Percentiles rank a stretch among this genome's conserved stretches.
phyloP scores from a whole-genome alignment of 2,113 vertebrate species.

The Myodes glareolus region DNA sequence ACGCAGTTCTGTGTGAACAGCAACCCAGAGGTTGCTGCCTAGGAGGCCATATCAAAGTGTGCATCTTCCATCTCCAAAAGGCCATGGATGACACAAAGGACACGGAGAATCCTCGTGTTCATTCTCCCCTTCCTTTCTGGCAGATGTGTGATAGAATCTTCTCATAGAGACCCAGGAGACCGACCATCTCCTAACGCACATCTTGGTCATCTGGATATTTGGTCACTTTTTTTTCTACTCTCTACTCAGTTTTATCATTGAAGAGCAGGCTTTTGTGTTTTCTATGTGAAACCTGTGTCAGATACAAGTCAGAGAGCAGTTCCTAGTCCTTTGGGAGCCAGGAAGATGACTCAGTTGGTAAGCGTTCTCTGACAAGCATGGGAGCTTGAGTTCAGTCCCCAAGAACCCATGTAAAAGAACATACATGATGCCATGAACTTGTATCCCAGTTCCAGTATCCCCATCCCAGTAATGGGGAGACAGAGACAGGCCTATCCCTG shows the following conservation, averaged over 20 bases:
- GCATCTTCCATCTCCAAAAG: background rate
- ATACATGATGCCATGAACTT: background rate
- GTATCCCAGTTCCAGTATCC: too few species aligned
- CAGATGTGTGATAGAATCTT: background rate
- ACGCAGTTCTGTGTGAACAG: too few species aligned
- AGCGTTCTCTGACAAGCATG: background rate
- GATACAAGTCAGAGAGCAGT: background rate
- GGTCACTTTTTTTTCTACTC: too few species aligned
- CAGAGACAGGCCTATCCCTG: background rate
- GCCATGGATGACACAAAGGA: fast-evolving
- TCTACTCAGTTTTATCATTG: background rate
- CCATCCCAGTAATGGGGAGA: background rate
- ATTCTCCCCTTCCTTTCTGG: background rate
- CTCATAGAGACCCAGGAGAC: fast-evolving
- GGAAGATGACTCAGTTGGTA: too few species aligned
- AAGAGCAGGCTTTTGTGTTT: background rate
- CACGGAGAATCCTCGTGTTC: fast-evolving
- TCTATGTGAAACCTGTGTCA: background rate
- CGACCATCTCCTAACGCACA: fast-evolving
- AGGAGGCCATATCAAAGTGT: fast-evolving
- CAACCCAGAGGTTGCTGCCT: background rate
- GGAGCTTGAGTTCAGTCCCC: background rate
- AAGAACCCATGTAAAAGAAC: background rate
- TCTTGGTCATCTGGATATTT: background rate
- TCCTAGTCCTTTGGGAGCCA: background rate